Evolutionary conservation across 1,140 invertebrate genomes (phyloP).

Genomic region (Philotrypesis tridentata): DNA sequence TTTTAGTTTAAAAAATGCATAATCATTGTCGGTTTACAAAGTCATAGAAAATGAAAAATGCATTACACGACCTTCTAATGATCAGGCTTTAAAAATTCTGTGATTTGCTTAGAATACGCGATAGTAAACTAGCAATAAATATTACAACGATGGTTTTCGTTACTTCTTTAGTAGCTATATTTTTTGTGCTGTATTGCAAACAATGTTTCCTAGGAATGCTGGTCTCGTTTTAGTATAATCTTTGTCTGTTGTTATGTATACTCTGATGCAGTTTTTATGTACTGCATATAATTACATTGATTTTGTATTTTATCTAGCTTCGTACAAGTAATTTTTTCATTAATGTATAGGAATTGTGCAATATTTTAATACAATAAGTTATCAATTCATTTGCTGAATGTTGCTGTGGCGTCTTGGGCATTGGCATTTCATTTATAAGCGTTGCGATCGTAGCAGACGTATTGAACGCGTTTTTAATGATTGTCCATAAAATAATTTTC

Average conservation of each 20-base stretch:
- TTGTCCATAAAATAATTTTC: conserved; percentile 23
- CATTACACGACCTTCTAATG: background rate
- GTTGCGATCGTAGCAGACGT: background rate
- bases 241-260: too few species aligned
- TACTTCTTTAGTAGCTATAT: too few species aligned
- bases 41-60: conserved; percentile 13
- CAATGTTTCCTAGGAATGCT: too few species aligned
- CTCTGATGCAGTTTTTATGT: too few species aligned
- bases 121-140: background rate
- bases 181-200: too few species aligned
- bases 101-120: background rate
- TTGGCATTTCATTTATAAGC: background rate
- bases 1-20: conserved; percentile 23
- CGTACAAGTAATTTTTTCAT: too few species aligned
- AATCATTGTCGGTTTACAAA: conserved; percentile 38
- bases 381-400: background rate
- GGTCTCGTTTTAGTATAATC: too few species aligned
- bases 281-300: too few species aligned
- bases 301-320: too few species aligned
- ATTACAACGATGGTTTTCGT: conserved; percentile 25
- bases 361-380: background rate
- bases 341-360: background rate
- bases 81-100: conserved; percentile 30
- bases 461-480: background rate
- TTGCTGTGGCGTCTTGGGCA: background rate